Conservation (phyloP, 2,797 vertebrate species). For the Rhabdomys pumilio region DNA sequence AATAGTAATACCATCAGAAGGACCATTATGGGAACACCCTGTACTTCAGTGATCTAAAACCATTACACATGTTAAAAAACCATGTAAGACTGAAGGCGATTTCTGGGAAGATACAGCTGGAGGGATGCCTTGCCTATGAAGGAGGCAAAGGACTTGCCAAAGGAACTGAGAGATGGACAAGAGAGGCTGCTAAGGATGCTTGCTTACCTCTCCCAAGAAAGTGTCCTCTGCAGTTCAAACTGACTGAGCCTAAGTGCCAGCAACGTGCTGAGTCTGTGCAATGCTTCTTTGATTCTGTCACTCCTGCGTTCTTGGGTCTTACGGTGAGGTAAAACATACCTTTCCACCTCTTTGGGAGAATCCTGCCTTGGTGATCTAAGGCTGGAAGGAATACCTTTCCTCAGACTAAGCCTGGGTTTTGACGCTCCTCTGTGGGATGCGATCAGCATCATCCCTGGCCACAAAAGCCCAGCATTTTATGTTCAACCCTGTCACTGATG, state of each 20-base stretch:
- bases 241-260: not conserved
- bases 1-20: not conserved
- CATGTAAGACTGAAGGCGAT: not conserved
- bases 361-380: not conserved
- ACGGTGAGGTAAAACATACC: not conserved
- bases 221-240: not conserved
- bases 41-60: slow-evolving; percentile 13
- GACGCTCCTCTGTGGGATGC: rapidly evolving
- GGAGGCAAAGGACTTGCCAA: slow-evolving; percentile 17
- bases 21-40: not conserved
- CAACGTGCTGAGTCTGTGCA: not conserved
- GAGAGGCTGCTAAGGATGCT: not conserved
- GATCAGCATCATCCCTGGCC: not conserved
- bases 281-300: not conserved
- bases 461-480: not conserved
- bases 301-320: not conserved
- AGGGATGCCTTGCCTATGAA: not conserved
- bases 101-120: not conserved
- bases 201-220: not conserved
- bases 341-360: not conserved
- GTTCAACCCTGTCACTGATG: too few species aligned
- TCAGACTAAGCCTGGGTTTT: not conserved
- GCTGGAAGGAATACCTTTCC: not conserved
- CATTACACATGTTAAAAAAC: not conserved
- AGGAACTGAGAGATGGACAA: not conserved